Conservation (phyloP, 1,140 invertebrate genomes). For the Atopsyche davidsoni region DNA sequence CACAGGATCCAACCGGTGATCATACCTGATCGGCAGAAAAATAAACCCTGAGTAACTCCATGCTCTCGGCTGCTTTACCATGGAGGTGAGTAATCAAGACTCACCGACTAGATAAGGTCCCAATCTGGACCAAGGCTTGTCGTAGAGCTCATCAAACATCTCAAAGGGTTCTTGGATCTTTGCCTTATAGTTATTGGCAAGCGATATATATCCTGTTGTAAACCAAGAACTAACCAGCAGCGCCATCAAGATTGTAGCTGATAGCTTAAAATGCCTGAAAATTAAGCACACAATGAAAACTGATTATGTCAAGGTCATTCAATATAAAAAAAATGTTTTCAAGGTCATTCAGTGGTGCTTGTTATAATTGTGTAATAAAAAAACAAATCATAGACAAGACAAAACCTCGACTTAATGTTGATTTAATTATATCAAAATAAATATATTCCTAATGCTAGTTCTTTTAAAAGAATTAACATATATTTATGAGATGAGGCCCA, state of each 20-base stretch:
- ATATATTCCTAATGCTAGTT: too few species aligned
- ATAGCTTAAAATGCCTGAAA: slow-evolving; percentile 52
- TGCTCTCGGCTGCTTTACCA: background rate
- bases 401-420: too few species aligned
- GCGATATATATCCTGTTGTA: slow-evolving; percentile 66
- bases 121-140: slow-evolving; percentile 77
- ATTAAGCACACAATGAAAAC: too few species aligned
- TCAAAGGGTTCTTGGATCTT: slow-evolving; percentile 76
- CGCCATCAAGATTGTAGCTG: slow-evolving; percentile 47
- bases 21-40: slow-evolving; percentile 50
- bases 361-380: too few species aligned
- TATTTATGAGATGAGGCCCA: too few species aligned
- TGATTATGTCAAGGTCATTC: too few species aligned
- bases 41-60: background rate
- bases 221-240: slow-evolving; percentile 68
- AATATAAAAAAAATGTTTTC: too few species aligned
- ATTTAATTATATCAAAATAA: too few species aligned
- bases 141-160: slow-evolving; percentile 75
- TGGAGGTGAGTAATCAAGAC: slow-evolving; percentile 4
- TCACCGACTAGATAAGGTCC: slow-evolving; percentile 71
- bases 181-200: slow-evolving; percentile 67
- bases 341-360: too few species aligned
- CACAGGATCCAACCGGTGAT: slow-evolving; percentile 67
- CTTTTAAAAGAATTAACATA: too few species aligned
- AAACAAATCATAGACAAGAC: too few species aligned